Evolutionary conservation across 1,140 invertebrate species (phyloP), one percentile per base, ranked within the genome.

Genomic region (Augochlora pura): DNA sequence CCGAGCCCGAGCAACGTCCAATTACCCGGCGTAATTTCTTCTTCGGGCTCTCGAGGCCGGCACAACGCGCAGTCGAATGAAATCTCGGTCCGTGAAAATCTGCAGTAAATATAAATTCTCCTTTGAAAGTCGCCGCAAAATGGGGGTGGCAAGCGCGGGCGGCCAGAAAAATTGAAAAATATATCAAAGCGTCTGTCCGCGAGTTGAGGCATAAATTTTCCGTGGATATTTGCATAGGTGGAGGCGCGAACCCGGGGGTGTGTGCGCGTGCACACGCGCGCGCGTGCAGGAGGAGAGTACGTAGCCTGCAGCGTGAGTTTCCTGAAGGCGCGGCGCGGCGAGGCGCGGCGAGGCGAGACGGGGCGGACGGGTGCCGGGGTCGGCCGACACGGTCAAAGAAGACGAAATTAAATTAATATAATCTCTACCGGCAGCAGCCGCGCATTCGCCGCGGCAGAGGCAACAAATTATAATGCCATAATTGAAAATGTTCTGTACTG

Each of bases 391-490:
- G 81, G 87, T 81, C 90, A 91, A 91, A 91, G 88, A 91, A 91
- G 86, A 88, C 84, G 86, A 89, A 92, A 91, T 91, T 91, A 91
- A 92, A 92, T 92, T 91, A 91, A 92, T 92, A 91, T 90, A 92
- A 91, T 91, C 87, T 86, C 80, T 76, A 82, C 84, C 65, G 85
- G 85, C 81, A 82, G 82, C 86, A 87, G 84, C 80, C 75, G 79
- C 84, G 86, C 82, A 87, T 88, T 87, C 78, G 86, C 87, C 83
- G 80, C 86, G 87, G 86, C 72, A 88, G 86, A 85, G 88, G 88
- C 86, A 91, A 90, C 90, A 91, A 92, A 91, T 92, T 92, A 91
- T 92, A 91, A 91, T 91, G 87, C 89, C 89, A 89, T 91, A 92
- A 92, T 92, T 92, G 91, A 92, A 91, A 92, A 92, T 91, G 91